These are phyloP conservation scores for Coleophora deauratella DNA, from an alignment of 2,888 invertebrate species.

Conservation along the genomic window DNA sequence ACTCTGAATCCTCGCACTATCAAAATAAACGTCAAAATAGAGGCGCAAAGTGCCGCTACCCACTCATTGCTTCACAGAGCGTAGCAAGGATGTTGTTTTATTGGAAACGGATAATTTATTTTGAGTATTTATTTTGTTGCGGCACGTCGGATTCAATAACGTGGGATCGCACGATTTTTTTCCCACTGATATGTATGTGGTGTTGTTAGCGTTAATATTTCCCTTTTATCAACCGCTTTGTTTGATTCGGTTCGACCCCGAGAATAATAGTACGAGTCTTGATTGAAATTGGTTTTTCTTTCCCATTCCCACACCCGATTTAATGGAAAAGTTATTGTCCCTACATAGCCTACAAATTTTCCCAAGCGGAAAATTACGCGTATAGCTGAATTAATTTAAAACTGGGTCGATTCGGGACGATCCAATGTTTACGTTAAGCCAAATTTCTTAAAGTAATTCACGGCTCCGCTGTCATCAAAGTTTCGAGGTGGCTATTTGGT, in stretches of 20 bases:
- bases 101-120: slow-evolving; percentile 71
- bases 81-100: slow-evolving; percentile 60
- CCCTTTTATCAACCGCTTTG: slow-evolving; percentile 26
- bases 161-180: slow-evolving; percentile 43
- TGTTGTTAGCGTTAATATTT: slow-evolving; percentile 10
- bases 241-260: slow-evolving; percentile 15
- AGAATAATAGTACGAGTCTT: slow-evolving; percentile 3
- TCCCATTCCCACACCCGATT: slow-evolving; percentile 6
- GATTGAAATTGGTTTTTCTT: slow-evolving; percentile 8
- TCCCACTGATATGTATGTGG: too few species aligned
- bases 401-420: slow-evolving; percentile 15
- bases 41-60: slow-evolving; percentile 10
- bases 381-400: slow-evolving; percentile 23
- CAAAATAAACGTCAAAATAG: slow-evolving; percentile 26
- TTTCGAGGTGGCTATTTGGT: slow-evolving; percentile 6
- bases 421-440: slow-evolving; percentile 8
- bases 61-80: slow-evolving; percentile 34
- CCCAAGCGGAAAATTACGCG: slow-evolving; percentile 13
- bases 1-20: slow-evolving; percentile 19
- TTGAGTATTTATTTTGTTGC: slow-evolving; percentile 63
- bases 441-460: slow-evolving; percentile 11
- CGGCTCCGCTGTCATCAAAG: background rate
- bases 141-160: slow-evolving; percentile 52
- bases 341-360: slow-evolving; percentile 15
- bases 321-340: slow-evolving; percentile 22